phyloP scores from a whole-genome alignment of 2,113 vertebrate species.

The Salminus brasiliensis region DNA sequence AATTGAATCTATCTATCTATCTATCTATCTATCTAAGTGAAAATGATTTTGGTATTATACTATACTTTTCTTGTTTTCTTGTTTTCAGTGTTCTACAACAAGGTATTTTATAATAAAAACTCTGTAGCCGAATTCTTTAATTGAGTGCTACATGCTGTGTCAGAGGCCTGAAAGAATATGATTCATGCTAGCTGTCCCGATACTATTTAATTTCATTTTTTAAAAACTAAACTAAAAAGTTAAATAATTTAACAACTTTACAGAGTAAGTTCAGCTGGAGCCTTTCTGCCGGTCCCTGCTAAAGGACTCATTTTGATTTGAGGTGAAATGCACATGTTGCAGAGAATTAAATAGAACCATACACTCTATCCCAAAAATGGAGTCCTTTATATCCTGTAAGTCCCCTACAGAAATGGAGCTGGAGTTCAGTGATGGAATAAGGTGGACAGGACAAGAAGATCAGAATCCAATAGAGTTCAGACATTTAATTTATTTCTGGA shows the following conservation, averaged over 20 bases:
- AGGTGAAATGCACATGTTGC: neutral
- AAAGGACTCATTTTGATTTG: neutral
- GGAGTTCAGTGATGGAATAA: neutral
- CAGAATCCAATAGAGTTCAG: neutral
- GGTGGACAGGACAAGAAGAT: neutral
- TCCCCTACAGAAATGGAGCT: neutral
- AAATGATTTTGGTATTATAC: too few relatives aligned
- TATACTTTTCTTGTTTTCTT: too few relatives aligned
- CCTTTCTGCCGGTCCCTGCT: neutral
- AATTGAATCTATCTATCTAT: too few relatives aligned
- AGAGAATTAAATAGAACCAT: neutral
- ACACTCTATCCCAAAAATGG: neutral
- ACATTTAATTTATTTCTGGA: conserved; percentile 11
- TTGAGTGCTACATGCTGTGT: neutral
- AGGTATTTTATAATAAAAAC: too few relatives aligned
- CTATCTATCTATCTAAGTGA: too few relatives aligned
- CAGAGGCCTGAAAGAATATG: neutral
- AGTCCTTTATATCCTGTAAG: neutral
- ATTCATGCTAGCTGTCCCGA: too few relatives aligned
- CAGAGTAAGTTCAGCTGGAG: too few relatives aligned
- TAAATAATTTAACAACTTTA: neutral
- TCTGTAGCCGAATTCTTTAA: neutral
- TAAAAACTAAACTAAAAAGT: neutral
- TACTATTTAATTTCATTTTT: neutral
- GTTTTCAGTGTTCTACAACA: too few relatives aligned